These are phyloP conservation scores for Channallabes apus DNA, from an alignment of 2,797 vertebrate genomes.

Conservation along the genomic window DNA sequence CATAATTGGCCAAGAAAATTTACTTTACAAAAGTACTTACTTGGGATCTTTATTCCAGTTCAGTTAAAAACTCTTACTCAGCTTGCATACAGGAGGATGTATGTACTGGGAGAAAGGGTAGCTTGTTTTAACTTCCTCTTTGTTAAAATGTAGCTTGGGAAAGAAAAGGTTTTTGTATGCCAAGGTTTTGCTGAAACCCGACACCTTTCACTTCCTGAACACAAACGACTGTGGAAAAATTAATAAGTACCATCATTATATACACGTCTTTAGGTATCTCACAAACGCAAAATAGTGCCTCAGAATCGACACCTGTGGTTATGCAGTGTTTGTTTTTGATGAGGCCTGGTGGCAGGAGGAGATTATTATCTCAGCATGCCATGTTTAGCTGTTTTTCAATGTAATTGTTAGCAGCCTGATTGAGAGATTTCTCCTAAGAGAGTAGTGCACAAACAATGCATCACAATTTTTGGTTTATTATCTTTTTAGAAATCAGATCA, in stretches of 20 bases:
- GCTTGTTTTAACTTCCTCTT: neutral
- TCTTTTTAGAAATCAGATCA: neutral
- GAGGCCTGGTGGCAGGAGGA: no score
- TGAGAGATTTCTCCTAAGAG: neutral
- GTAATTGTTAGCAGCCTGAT: neutral
- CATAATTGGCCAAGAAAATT: no score
- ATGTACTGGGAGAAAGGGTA: neutral
- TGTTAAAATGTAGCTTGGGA: neutral
- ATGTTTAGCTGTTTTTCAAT: neutral
- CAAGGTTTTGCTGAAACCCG: neutral
- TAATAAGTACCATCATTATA: no score
- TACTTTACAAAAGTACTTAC: neutral
- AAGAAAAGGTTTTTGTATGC: no score
- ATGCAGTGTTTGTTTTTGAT: neutral
- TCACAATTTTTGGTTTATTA: neutral
- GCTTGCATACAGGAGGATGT: neutral
- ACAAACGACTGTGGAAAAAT: neutral
- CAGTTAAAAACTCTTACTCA: neutral
- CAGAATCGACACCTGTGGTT: neutral
- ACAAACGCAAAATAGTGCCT: neutral
- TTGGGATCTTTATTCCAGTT: neutral
- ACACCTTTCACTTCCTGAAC: neutral
- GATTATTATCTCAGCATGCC: neutral
- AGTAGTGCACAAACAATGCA: neutral
- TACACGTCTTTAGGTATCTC: neutral